These are phyloP conservation scores for Luehdorfia chinensis DNA, from an alignment of 1,140 invertebrate species.

Conservation along the genomic window DNA sequence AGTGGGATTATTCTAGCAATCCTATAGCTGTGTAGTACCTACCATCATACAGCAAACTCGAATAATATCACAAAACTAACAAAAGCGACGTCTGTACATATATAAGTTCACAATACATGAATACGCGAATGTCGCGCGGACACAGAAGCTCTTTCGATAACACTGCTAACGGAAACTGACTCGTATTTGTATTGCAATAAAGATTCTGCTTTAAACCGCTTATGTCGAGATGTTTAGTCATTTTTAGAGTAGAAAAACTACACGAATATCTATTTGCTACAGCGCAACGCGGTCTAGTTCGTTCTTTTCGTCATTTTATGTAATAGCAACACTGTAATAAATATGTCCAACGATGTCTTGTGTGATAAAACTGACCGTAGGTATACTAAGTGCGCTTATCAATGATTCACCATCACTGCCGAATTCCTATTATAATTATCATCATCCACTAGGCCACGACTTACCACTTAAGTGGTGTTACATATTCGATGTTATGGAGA, in stretches of 20 bases:
- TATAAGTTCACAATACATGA: constrained; percentile 19
- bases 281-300: not conserved
- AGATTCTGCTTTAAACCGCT: not conserved
- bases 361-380: no score
- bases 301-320: no score
- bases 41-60: constrained; percentile 36
- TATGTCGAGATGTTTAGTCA: constrained; percentile 1
- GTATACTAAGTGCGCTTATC: no score
- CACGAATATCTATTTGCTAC: not conserved
- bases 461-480: no score
- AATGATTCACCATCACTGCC: no score
- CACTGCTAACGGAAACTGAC: constrained; percentile 14
- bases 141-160: not conserved
- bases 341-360: no score
- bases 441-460: no score
- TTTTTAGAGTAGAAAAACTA: constrained; percentile 11
- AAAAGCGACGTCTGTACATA: constrained; percentile 24
- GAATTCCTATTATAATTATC: no score
- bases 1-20: no score
- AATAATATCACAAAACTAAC: constrained; percentile 42
- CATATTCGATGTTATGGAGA: no score
- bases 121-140: constrained; percentile 19
- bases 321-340: no score
- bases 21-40: constrained; percentile 8
- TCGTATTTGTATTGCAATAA: not conserved